Percentiles rank a stretch among this genome's conserved stretches.
Evolutionary conservation across 2,113 vertebrate genomes (phyloP).

Genomic region (Paraplagusia blochii): DNA sequence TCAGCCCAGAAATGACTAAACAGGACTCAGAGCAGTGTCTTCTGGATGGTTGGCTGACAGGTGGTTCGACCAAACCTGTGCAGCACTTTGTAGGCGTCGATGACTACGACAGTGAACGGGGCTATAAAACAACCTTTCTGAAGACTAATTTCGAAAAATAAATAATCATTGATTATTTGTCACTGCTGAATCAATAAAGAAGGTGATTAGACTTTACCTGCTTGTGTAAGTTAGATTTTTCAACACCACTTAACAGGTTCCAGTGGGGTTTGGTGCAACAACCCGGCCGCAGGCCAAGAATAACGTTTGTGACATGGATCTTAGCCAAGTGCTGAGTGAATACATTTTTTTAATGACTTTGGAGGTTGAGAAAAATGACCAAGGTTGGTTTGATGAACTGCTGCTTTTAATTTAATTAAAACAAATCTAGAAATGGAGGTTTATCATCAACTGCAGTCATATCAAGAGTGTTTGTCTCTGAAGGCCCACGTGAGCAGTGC

Average conservation of each 20-base stretch:
- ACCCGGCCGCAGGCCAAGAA: constrained; percentile 1
- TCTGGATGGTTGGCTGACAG: not conserved
- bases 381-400: not conserved
- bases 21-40: no score
- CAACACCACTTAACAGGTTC: not conserved
- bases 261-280: not conserved
- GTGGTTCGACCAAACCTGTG: no score
- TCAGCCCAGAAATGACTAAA: no score
- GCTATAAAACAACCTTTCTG: not conserved
- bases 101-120: not conserved
- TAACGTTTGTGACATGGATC: not conserved
- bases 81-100: no score
- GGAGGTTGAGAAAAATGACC: not conserved
- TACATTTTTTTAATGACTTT: not conserved
- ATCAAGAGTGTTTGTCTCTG: not conserved
- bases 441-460: not conserved
- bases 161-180: not conserved
- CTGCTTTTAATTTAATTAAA: constrained; percentile 6
- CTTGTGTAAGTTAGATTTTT: not conserved
- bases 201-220: not conserved
- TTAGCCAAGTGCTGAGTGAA: constrained; percentile 11
- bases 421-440: not conserved
- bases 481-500: no score
- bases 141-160: not conserved
- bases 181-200: not conserved